Base-by-base conservation (phyloP, 2,797 vertebrate genomes). In the Enteromius mattozi region DNA sequence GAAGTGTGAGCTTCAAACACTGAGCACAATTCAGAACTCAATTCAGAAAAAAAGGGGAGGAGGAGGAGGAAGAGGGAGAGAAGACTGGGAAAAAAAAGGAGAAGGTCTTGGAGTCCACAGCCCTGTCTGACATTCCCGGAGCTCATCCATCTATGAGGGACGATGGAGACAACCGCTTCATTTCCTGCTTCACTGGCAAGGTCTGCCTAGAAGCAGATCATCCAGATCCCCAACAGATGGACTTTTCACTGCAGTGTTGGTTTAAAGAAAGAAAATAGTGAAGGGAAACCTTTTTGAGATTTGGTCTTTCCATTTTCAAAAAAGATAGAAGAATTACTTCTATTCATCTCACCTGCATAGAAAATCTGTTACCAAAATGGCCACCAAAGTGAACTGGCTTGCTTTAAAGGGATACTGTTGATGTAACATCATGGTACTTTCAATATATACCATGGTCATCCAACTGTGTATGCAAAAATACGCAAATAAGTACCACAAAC, bases 71-170 rank as follows among this genome's bases (percentile, higher is more conserved):
- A 65, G 76, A 10, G 37, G 78, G 76, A 37, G 51, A 59, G 37
- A 81, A 85, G 42, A 40, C 71, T 8, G 54, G 59, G 37, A n/a
- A 59, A 45, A 37, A 69, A 56, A 61, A 71, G 19, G 9, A 27
- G 19, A 51, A 30, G 37, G 77, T 74, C 54, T 79, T 74, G 35
- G 69, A 85, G 66, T 76, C 81, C 75, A 88, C 81, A 84, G 49
- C 83, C 49, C 54, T 45, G 76, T 81, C 81, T 79, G 83, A 88
- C 86, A 89, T 88, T 91, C 85, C 88, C 35, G 21, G 66, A 72
- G 83, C 68, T 82, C 74, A 81, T 85, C 79, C 66, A 66, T 77
- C 82, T 78, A 82, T 78, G 72, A 76, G 69, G 66, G 45, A 78
- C 16, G 59, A 87, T 66, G 78, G 66, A 84, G 79, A 63, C 74